Evolutionary conservation across 1,140 invertebrate genomes (phyloP).

Genomic region (Brachionus plicatilis): DNA sequence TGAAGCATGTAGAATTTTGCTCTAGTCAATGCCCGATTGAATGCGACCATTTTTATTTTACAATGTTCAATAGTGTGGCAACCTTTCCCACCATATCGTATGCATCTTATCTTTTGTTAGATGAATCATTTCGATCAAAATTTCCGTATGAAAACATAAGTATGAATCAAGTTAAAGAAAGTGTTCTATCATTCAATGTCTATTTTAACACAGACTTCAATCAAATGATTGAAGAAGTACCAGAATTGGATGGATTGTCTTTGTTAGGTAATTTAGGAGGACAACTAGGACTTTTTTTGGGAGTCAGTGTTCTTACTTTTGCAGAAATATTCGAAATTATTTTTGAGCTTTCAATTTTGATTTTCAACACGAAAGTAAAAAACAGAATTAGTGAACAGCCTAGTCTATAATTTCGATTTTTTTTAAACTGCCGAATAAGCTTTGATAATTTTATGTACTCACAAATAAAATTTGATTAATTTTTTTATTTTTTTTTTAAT

Average conservation of each 20-base stretch:
- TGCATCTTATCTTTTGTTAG: neutral
- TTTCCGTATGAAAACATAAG: neutral
- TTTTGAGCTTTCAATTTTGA: neutral
- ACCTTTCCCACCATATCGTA: neutral
- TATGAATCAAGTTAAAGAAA: neutral
- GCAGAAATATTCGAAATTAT: conserved; percentile 23
- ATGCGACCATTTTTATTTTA: neutral
- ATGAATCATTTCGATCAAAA: neutral
- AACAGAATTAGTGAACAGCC: neutral
- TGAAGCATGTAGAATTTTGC: neutral
- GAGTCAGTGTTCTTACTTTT: neutral
- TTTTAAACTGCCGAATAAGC: too few species aligned
- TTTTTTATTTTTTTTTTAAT: too few species aligned
- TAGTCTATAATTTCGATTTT: neutral
- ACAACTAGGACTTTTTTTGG: conserved; percentile 19
- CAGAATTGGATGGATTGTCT: neutral
- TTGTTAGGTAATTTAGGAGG: neutral
- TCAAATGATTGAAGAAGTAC: neutral
- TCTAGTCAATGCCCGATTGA: neutral
- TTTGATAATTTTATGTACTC: too few species aligned
- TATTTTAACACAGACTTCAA: neutral
- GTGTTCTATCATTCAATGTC: neutral
- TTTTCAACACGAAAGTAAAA: neutral
- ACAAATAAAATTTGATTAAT: too few species aligned
- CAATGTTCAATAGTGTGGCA: neutral